phyloP scores from a whole-genome alignment of 2,888 invertebrate species.

The Nymphalis polychloros region DNA sequence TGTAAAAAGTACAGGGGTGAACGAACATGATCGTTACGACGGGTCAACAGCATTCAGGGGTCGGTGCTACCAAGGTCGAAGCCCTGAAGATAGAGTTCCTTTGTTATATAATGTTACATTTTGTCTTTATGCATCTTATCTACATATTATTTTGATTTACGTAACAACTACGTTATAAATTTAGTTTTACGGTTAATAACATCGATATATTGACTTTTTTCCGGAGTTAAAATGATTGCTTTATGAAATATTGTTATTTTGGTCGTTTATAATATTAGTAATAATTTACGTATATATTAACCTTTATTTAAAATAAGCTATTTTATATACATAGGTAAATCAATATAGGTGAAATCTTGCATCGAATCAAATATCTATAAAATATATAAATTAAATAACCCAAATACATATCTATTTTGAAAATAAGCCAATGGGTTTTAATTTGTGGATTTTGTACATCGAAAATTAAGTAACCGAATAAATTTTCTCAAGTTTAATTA shows the following conservation, averaged over 20 bases:
- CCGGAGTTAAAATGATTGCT: not conserved
- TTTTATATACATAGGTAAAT: too few relatives aligned
- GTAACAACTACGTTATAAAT: conserved; percentile 19
- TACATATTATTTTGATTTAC: conserved; percentile 28
- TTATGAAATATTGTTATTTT: not conserved
- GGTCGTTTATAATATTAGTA: too few relatives aligned
- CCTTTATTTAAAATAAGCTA: too few relatives aligned
- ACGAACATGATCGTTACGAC: conserved; percentile 21
- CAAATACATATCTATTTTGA: too few relatives aligned
- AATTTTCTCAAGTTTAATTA: too few relatives aligned
- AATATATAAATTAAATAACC: too few relatives aligned
- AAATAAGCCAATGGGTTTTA: too few relatives aligned
- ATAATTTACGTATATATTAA: too few relatives aligned
- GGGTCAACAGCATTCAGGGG: conserved; percentile 58
- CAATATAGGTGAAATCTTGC: too few relatives aligned
- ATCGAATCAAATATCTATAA: too few relatives aligned
- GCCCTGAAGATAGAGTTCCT: conserved; percentile 52
- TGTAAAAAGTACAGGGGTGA: conserved; percentile 26
- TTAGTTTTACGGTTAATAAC: not conserved
- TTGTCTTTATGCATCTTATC: conserved; percentile 32
- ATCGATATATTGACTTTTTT: not conserved
- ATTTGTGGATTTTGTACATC: too few relatives aligned
- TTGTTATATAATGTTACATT: conserved; percentile 56
- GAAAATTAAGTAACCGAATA: too few relatives aligned
- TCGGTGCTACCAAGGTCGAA: conserved; percentile 62